Conservation (phyloP, 2,113 vertebrate species). For the Cervus canadensis region DNA sequence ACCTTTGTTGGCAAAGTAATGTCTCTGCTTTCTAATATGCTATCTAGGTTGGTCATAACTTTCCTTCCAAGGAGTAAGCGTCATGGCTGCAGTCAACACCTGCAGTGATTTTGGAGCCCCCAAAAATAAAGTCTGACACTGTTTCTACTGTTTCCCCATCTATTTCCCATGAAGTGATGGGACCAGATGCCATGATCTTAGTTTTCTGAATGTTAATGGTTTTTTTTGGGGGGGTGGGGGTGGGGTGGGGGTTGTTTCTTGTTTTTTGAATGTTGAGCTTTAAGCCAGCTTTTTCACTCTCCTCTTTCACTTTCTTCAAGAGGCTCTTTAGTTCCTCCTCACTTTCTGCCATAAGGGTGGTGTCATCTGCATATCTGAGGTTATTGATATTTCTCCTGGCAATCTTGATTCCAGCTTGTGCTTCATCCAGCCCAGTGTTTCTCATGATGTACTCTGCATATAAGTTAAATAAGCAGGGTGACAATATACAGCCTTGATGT, state of each 20-base stretch:
- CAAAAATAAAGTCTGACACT: not conserved
- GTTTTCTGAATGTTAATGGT: no score
- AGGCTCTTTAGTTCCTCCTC: not conserved
- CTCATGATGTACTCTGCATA: not conserved
- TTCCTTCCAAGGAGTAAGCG: fast-evolving
- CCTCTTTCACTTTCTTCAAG: not conserved
- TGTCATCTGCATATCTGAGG: not conserved
- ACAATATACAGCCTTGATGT: fast-evolving
- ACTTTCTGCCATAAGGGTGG: not conserved
- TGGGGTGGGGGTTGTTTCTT: no score
- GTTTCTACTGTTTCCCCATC: not conserved
- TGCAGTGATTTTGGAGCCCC: not conserved
- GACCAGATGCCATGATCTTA: no score
- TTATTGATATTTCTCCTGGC: fast-evolving
- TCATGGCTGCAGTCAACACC: not conserved
- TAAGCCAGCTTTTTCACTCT: no score
- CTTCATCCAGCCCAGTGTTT: fast-evolving
- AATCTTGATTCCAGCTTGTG: not conserved
- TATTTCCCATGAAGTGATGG: not conserved
- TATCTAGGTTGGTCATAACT: not conserved
- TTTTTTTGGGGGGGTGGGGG: no score
- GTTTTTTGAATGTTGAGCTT: no score
- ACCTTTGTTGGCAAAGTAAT: not conserved
- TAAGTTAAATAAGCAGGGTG: not conserved
- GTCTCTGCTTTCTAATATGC: not conserved